These are phyloP conservation scores for Florisuga fusca DNA, from an alignment of 2,797 vertebrate species.

Conservation along the genomic window DNA sequence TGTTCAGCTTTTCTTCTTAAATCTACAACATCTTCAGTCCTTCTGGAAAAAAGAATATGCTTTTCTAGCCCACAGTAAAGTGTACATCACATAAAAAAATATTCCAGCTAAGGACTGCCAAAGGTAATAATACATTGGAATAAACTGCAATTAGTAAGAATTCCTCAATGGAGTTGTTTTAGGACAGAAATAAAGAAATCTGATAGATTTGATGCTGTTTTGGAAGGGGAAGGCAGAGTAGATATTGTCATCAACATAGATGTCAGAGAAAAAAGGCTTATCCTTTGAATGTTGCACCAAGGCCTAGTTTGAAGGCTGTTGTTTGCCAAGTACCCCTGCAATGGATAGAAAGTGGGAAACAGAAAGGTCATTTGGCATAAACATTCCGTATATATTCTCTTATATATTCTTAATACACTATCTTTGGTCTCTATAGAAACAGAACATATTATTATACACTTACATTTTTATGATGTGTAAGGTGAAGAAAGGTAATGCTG, in stretches of 20 bases:
- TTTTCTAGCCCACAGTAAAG: neutral
- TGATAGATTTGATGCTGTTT: neutral
- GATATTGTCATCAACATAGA: neutral
- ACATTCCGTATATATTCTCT: neutral
- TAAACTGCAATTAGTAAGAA: neutral
- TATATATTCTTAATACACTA: neutral
- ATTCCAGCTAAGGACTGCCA: neutral
- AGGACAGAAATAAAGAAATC: neutral
- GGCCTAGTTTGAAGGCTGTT: neutral
- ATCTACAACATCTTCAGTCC: neutral
- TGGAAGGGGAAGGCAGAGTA: neutral
- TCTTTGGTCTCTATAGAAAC: slow-evolving; percentile 20
- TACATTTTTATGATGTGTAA: neutral
- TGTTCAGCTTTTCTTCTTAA: slow-evolving; percentile 48
- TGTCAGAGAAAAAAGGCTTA: neutral
- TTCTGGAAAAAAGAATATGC: neutral
- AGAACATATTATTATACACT: neutral
- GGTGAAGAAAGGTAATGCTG: neutral
- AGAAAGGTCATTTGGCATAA: neutral
- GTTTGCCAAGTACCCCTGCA: neutral
- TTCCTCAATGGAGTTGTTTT: neutral
- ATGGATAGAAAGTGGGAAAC: neutral
- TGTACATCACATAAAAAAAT: neutral
- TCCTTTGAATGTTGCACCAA: neutral
- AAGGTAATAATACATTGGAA: neutral